Base-by-base conservation (phyloP, 2,797 vertebrate genomes). In the Avahi laniger region DNA sequence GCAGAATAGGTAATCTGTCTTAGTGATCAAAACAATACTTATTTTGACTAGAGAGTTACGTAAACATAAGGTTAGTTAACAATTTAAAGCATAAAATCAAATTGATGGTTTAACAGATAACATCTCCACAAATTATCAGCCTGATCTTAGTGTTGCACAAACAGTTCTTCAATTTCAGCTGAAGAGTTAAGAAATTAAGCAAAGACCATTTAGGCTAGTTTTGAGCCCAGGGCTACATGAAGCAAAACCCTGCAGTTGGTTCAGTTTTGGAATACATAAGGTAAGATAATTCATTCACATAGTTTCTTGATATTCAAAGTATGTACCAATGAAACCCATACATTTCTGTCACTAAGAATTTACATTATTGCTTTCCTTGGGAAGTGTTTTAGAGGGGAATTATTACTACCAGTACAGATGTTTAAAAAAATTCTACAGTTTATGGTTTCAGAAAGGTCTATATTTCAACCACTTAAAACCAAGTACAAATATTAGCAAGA, bases 81-180 rank as follows among this genome's bases (percentile, higher is more conserved):
- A 76, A 43, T 54, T 89, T 91, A 85, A 94, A 78, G 61, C n/a
- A 75, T 48, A 95, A 89, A 89, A 75, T 69, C 69, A 84, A 93
- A 92, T 59, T 94, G n/a, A 91, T 13, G 28, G 43, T 80, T 94
- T 88, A 93, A 75, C 17, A 94, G 43, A n/a, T 91, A 84, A 73
- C 18, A 93, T 22, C 15, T 52, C 22, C 57, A 91, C 14, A 96
- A 87, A 89, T 79, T n/a, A 89, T 6, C 30, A 35, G 24, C 13
- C 20, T 79, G 75, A 59, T 43, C 75, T 88, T 72, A 89, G 1
- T 81, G 33, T 72, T 79, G 87, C 0, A 88, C 20, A 83, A 94
- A 87, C 1, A 46, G 4, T 83, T 76, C 30, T 61, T 43, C 80
- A 93, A 57, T 90, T 95, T 94, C 73, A 79, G 18, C 6, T 83